Evolutionary conservation across 2,113 vertebrate genomes (phyloP).

Genomic region (Carollia perspicillata): DNA sequence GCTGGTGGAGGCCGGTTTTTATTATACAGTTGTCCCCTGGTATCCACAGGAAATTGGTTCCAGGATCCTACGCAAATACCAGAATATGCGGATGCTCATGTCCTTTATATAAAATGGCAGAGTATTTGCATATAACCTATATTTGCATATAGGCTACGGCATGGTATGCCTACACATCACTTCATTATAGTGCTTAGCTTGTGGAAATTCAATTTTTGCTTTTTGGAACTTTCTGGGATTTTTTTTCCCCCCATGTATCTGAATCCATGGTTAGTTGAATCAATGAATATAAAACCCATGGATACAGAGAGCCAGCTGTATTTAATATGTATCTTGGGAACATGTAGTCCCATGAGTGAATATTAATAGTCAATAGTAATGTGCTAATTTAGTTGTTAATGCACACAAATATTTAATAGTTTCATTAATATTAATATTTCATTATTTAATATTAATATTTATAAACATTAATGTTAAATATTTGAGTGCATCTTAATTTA

Average conservation of each 20-base stretch:
- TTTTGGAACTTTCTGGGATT: not conserved
- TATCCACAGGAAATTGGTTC: not conserved
- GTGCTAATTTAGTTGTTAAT: not conserved
- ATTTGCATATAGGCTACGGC: not conserved
- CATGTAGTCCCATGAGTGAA: not conserved
- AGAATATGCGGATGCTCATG: not conserved
- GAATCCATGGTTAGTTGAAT: not conserved
- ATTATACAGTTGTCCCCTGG: not conserved
- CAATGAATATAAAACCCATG: not conserved
- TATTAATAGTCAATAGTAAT: not conserved
- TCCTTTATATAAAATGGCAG: not conserved
- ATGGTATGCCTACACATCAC: not conserved
- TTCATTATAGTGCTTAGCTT: not conserved
- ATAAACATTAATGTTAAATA: no score
- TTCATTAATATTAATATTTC: no score
- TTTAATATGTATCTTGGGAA: constrained; percentile 5
- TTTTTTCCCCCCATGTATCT: not conserved
- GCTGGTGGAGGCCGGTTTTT: not conserved
- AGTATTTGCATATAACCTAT: not conserved
- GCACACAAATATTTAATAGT: not conserved
- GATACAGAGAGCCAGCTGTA: not conserved
- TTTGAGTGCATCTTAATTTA: no score
- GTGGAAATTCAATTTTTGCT: not conserved
- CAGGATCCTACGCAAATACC: not conserved
- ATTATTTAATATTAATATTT: no score